Conservation (phyloP, 2,113 vertebrate genomes). For the Oxyura jamaicensis region DNA sequence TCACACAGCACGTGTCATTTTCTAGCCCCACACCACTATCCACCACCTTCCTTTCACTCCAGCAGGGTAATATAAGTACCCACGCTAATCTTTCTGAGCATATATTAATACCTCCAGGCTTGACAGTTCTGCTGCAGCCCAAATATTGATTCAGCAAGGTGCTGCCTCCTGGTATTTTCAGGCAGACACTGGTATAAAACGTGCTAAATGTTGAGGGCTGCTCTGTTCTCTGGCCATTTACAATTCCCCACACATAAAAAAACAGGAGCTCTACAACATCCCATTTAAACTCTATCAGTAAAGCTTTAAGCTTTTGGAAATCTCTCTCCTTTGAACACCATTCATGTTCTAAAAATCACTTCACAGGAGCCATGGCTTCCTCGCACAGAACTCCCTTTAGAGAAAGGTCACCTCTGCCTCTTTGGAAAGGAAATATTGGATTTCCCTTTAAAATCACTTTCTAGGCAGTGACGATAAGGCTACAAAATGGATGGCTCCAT, state of each 20-base stretch:
- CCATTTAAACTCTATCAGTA: not conserved
- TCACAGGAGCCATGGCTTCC: not conserved
- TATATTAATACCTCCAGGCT: not conserved
- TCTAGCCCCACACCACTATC: not conserved
- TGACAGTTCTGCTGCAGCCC: not conserved
- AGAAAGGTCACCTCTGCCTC: not conserved
- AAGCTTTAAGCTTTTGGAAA: not conserved
- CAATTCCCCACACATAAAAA: not conserved
- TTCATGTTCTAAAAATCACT: not conserved
- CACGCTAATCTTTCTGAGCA: not conserved
- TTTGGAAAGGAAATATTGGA: not conserved
- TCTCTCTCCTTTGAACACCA: not conserved
- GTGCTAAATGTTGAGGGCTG: not conserved
- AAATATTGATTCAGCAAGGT: not conserved
- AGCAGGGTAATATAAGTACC: not conserved
- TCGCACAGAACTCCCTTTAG: not conserved
- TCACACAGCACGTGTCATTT: not conserved
- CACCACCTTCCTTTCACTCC: not conserved
- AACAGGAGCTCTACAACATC: not conserved
- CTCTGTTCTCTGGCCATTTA: not conserved
- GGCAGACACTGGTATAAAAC: not conserved
- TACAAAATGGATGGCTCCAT: not conserved
- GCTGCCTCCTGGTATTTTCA: not conserved
- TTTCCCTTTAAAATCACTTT: not conserved
- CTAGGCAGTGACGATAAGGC: not conserved